Conservation (phyloP, 2,888 invertebrate genomes). For the Athrips mouffetella region DNA sequence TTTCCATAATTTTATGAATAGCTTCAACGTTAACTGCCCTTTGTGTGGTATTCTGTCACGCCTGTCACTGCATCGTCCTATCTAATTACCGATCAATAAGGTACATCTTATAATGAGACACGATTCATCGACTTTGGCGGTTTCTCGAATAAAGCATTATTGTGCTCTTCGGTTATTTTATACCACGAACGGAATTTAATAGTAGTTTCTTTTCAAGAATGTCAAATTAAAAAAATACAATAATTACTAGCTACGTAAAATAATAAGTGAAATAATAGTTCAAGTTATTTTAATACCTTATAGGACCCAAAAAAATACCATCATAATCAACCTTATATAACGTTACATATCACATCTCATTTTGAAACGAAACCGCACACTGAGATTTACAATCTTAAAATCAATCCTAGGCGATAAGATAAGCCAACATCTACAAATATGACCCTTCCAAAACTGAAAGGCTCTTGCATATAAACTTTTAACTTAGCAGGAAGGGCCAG, state of each 20-base stretch:
- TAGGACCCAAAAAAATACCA: slow-evolving; percentile 31
- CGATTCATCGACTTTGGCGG: background rate
- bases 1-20: slow-evolving; percentile 15
- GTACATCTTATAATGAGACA: background rate
- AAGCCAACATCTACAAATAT: slow-evolving; percentile 44
- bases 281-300: too few relatives aligned
- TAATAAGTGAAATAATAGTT: too few relatives aligned
- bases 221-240: background rate
- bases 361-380: slow-evolving; percentile 75
- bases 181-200: background rate
- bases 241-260: background rate
- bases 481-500: background rate
- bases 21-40: background rate
- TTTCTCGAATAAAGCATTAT: background rate
- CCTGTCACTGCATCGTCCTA: slow-evolving; percentile 20
- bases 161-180: background rate
- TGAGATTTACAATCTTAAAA: slow-evolving; percentile 64
- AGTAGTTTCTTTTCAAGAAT: background rate
- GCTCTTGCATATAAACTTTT: background rate
- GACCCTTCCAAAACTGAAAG: slow-evolving; percentile 9
- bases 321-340: slow-evolving; percentile 26
- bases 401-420: slow-evolving; percentile 72
- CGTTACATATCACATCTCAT: slow-evolving; percentile 39
- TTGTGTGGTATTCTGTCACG: slow-evolving; percentile 15
- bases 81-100: slow-evolving; percentile 11